A percentile compares a stretch with the other conserved stretches of the same genome.
phyloP scores from a whole-genome alignment of 2,888 invertebrate genomes.

The Volucella zonaria region DNA sequence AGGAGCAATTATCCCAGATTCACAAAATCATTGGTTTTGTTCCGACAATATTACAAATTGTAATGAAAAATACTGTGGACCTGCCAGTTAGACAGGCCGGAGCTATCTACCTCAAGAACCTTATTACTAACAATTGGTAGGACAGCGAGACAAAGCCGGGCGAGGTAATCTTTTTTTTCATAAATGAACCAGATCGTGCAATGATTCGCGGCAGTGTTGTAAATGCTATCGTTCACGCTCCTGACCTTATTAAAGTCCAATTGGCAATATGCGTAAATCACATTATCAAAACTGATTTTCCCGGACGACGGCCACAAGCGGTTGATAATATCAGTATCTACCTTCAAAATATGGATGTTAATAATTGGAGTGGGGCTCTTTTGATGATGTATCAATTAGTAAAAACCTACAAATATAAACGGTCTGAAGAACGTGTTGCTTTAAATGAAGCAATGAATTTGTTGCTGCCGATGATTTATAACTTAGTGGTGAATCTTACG shows the following conservation, averaged over 20 bases:
- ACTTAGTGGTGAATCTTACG: constrained; percentile 90
- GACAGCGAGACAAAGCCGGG: constrained; percentile 90
- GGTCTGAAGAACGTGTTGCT: constrained; percentile 93
- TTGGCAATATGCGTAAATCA: constrained; percentile 95
- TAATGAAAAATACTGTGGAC: constrained; percentile 94
- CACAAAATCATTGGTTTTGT: constrained; percentile 98
- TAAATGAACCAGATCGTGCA: constrained; percentile 97
- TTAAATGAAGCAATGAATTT: constrained; percentile 97
- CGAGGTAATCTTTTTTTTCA: constrained; percentile 90
- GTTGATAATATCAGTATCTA: constrained; percentile 97
- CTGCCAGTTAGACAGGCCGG: constrained; percentile 97
- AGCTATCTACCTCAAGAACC: constrained; percentile 97
- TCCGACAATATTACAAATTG: constrained; percentile 95
- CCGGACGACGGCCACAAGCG: constrained; percentile 96
- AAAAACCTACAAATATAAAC: constrained; percentile 95
- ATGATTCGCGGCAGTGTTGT: constrained; percentile 96
- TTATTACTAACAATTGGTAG: constrained; percentile 94
- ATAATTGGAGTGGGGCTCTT: constrained; percentile 95
- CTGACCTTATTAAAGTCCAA: constrained; percentile 93
- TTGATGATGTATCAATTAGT: constrained; percentile 96
- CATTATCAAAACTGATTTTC: constrained; percentile 98
- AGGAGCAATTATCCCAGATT: constrained; percentile 93
- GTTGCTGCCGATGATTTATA: constrained; percentile 95
- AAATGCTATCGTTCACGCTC: constrained; percentile 97
- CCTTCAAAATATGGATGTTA: constrained; percentile 92